These are phyloP conservation scores for Pteruthius melanotis DNA, from an alignment of 2,113 vertebrate species.

Conservation along the genomic window DNA sequence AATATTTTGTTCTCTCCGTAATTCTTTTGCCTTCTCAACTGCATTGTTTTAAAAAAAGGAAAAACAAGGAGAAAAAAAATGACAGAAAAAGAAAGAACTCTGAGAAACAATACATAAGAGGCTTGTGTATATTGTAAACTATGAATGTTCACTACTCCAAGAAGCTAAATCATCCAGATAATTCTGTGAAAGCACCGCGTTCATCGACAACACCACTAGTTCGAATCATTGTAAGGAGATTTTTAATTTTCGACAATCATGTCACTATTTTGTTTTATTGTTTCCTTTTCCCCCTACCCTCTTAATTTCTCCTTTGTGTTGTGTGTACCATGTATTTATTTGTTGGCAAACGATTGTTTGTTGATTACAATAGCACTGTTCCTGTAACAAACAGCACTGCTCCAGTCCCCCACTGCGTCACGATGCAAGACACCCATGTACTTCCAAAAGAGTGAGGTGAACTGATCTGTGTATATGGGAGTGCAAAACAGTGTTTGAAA, in stretches of 20 bases:
- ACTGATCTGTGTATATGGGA: constrained; percentile 84
- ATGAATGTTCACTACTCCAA: constrained; percentile 73
- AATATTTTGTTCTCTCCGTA: constrained; percentile 69
- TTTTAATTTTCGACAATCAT: constrained; percentile 99
- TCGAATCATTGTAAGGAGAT: constrained; percentile 85
- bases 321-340: constrained; percentile 98
- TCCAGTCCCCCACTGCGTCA: constrained; percentile 80
- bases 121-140: constrained; percentile 83
- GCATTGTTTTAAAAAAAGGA: constrained; percentile 64
- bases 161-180: constrained; percentile 71
- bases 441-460: constrained; percentile 77
- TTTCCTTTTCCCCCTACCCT: constrained; percentile 14
- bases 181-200: constrained; percentile 54
- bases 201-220: constrained; percentile 85
- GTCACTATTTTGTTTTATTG: constrained; percentile 79
- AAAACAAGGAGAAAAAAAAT: constrained; percentile 25
- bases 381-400: constrained; percentile 89
- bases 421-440: constrained; percentile 72
- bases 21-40: constrained; percentile 77
- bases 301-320: constrained; percentile 80
- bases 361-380: constrained; percentile 97
- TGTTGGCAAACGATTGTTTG: constrained; percentile 96
- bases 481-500: constrained; percentile 91
- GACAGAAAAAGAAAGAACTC: constrained; percentile 35
- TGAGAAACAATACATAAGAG: constrained; percentile 67